Conservation (phyloP, 2,797 vertebrate genomes). For the Podarcis lilfordi region DNA sequence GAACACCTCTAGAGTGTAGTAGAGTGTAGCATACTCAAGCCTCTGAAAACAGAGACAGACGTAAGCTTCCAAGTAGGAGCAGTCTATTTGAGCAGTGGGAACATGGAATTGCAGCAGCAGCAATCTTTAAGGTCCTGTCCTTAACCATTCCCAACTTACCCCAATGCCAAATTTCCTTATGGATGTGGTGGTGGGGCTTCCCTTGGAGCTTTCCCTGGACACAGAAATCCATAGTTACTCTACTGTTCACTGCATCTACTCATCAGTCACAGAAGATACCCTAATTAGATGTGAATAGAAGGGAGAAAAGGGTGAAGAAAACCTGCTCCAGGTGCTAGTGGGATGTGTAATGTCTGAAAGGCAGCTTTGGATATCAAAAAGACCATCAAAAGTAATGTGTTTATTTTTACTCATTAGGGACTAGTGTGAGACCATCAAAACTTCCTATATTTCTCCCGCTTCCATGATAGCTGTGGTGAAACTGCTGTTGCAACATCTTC, state of each 20-base stretch:
- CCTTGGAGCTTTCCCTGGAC: no score
- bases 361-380: conserved; percentile 31
- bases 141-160: not conserved
- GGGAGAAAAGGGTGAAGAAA: not conserved
- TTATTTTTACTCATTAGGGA: conserved; percentile 45
- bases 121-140: not conserved
- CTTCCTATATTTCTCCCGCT: conserved; percentile 17
- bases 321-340: conserved; percentile 6
- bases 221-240: not conserved
- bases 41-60: not conserved
- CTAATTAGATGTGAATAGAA: conserved; percentile 20
- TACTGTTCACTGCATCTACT: conserved; percentile 9
- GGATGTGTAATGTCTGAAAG: conserved; percentile 29
- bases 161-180: not conserved
- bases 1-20: not conserved
- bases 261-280: not conserved
- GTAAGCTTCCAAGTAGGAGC: not conserved
- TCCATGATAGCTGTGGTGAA: conserved; percentile 24
- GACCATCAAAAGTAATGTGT: conserved; percentile 39
- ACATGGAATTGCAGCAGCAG: not conserved
- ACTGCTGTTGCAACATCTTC: conserved; percentile 1
- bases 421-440: conserved; percentile 4
- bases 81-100: not conserved
- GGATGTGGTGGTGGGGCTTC: no score
- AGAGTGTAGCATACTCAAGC: not conserved